A percentile compares a stretch with the other conserved stretches of the same genome.
Conservation (phyloP, 1,140 invertebrate species). For the Coptotermes formosanus region DNA sequence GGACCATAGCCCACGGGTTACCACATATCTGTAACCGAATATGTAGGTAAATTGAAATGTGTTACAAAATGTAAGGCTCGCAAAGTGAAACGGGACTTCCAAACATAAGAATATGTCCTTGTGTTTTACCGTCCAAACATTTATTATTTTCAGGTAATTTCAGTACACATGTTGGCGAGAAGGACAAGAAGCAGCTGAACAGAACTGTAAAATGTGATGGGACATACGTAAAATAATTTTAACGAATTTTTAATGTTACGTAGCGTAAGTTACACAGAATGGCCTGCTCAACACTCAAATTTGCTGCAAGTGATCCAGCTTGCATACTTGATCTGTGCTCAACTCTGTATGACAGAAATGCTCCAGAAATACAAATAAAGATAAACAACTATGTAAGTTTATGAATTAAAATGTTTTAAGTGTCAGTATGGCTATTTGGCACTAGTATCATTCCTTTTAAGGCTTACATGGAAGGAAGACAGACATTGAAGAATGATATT, state of each 20-base stretch:
- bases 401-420: background rate
- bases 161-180: background rate
- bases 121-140: background rate
- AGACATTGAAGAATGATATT: no score
- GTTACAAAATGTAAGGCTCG: background rate
- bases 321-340: conserved; percentile 19
- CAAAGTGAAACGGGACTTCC: background rate
- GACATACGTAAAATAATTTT: background rate
- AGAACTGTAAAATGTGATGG: background rate
- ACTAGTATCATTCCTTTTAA: no score
- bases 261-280: background rate
- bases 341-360: conserved; percentile 22
- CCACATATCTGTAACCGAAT: background rate
- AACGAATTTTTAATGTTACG: background rate
- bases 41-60: background rate
- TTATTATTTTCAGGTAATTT: background rate
- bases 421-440: no score
- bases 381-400: conserved; percentile 22
- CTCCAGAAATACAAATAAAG: conserved; percentile 20
- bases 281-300: background rate
- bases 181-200: background rate
- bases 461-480: no score
- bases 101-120: background rate
- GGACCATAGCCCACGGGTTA: no score
- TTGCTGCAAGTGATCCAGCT: background rate